Percentiles rank a stretch among this genome's conserved stretches.
Conservation (phyloP, 2,888 invertebrate species). For the Drosophila sordidula region DNA sequence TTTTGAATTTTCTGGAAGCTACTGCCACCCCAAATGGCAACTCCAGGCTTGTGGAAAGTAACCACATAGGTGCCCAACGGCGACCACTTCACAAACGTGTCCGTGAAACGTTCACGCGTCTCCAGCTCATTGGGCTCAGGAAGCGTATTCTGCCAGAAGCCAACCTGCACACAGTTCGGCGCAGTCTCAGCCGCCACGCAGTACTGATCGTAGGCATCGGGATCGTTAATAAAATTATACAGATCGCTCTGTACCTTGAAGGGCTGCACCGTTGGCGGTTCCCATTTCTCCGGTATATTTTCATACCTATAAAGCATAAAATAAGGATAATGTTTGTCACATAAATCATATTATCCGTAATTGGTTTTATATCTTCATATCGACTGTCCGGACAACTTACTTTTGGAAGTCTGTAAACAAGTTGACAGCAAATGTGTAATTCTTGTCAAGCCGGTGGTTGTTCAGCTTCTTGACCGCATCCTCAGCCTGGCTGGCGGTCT, state of each 20-base stretch:
- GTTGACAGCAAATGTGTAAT: conserved; percentile 97
- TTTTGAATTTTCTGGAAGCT: conserved; percentile 96
- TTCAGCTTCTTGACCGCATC: conserved; percentile 95
- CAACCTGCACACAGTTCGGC: conserved; percentile 90
- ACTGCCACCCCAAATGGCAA: conserved; percentile 98
- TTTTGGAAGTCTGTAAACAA: conserved; percentile 98
- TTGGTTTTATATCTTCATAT: too few relatives aligned
- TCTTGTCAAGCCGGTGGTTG: conserved; percentile 97
- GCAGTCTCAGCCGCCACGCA: conserved; percentile 94
- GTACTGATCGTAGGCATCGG: conserved; percentile 98
- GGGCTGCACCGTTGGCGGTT: conserved; percentile 93
- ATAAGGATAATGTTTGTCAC: not conserved
- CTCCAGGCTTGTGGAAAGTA: conserved; percentile 97
- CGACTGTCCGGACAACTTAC: conserved; percentile 85
- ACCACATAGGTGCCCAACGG: conserved; percentile 98
- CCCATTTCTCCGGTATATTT: conserved; percentile 96
- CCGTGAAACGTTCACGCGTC: conserved; percentile 96
- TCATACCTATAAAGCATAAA: conserved; percentile 88
- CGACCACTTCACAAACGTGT: conserved; percentile 98
- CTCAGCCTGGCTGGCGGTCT: conserved; percentile 92
- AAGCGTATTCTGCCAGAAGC: conserved; percentile 94
- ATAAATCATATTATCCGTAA: not conserved
- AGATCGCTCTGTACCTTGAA: conserved; percentile 97
- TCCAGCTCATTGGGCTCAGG: conserved; percentile 94
- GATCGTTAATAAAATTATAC: conserved; percentile 96